phyloP scores from a whole-genome alignment of 53 echinoderm and acorn worm species.

The Stichopus horrens region DNA sequence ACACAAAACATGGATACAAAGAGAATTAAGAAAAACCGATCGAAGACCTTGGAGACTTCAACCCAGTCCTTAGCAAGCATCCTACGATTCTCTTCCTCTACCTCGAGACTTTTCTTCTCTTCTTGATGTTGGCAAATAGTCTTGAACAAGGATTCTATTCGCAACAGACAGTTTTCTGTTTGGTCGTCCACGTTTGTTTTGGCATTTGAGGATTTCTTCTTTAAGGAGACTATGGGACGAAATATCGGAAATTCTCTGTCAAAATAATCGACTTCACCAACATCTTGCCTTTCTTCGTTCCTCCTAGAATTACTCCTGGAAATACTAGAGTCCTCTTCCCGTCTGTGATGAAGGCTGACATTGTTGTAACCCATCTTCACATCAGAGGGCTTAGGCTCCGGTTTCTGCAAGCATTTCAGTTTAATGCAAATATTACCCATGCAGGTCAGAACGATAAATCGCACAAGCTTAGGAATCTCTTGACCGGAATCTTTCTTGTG shows the following conservation, averaged over 20 bases:
- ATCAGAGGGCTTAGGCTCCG: not conserved
- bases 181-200: not conserved
- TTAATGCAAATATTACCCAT: slow-evolving; percentile 4
- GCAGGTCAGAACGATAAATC: slow-evolving; percentile 26
- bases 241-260: not conserved
- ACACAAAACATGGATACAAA: not conserved
- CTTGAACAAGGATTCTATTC: not conserved
- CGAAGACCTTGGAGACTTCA: not conserved
- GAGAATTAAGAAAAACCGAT: slow-evolving; percentile 1
- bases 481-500: slow-evolving; percentile 21
- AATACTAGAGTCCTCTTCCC: not conserved
- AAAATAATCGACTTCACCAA: not conserved
- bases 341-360: not conserved
- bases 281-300: not conserved
- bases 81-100: not conserved
- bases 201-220: not conserved
- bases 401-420: not conserved
- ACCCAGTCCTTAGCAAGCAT: not conserved
- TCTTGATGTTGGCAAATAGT: not conserved
- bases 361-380: not conserved
- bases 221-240: not conserved
- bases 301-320: not conserved
- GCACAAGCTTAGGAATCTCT: not conserved
- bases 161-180: not conserved
- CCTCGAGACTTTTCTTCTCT: not conserved